Evolutionary conservation across 2,888 invertebrate genomes (phyloP).

Genomic region (Polydrusus pterygomalis): DNA sequence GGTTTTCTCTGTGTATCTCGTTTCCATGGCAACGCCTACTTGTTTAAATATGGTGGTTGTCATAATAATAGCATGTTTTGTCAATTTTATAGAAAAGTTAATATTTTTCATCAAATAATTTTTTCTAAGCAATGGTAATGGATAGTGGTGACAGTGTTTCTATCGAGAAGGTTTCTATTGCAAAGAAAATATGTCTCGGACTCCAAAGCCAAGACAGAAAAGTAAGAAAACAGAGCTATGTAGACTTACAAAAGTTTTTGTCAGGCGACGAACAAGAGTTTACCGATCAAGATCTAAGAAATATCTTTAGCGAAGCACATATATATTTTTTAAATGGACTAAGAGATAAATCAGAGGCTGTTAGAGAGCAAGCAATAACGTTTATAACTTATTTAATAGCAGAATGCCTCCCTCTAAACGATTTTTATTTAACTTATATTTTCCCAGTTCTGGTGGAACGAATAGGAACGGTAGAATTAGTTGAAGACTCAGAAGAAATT

Average conservation of each 20-base stretch:
- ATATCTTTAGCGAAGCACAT: conserved; percentile 71
- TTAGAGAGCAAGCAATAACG: conserved; percentile 76
- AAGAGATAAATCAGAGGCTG: conserved; percentile 78
- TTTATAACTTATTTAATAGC: conserved; percentile 76
- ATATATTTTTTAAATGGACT: conserved; percentile 72
- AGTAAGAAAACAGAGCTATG: conserved; percentile 75
- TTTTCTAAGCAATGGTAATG: conserved; percentile 37
- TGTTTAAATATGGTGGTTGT: conserved; percentile 60
- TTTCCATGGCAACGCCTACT: conserved; percentile 47
- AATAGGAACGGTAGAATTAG: conserved; percentile 84
- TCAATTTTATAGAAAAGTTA: background rate
- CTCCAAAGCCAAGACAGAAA: conserved; percentile 79
- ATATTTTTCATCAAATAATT: conserved; percentile 3
- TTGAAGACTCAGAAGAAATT: conserved; percentile 87
- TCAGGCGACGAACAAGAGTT: conserved; percentile 70
- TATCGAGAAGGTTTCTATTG: conserved; percentile 53
- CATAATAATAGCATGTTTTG: conserved; percentile 22
- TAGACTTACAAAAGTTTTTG: conserved; percentile 74
- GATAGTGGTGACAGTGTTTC: conserved; percentile 24
- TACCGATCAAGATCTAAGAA: conserved; percentile 69
- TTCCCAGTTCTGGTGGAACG: conserved; percentile 85
- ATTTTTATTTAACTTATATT: conserved; percentile 84
- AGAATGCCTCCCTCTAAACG: conserved; percentile 77
- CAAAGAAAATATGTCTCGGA: conserved; percentile 65
- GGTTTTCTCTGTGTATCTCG: background rate